A percentile compares a stretch with the other conserved stretches of the same genome.
Conservation (phyloP, 2,888 invertebrate genomes). For the Anorthoa munda region DNA sequence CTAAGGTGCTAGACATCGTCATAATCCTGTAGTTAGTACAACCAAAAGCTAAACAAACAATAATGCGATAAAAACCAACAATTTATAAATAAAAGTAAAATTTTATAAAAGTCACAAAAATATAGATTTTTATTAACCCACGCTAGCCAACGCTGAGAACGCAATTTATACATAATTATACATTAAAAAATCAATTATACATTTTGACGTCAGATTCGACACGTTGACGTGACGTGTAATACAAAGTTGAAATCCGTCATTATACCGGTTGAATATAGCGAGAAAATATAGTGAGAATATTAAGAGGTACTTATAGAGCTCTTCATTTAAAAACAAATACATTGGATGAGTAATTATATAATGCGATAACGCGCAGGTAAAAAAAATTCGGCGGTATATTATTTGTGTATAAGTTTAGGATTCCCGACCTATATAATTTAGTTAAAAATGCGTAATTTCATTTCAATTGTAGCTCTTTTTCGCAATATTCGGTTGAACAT, state of each 20-base stretch:
- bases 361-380: background rate
- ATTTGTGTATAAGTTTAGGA: background rate
- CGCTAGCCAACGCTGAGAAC: conserved; percentile 60
- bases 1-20: conserved; percentile 48
- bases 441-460: background rate
- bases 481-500: background rate
- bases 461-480: conserved; percentile 4
- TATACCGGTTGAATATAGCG: conserved; percentile 47
- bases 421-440: background rate
- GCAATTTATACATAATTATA: conserved; percentile 64
- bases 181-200: conserved; percentile 56
- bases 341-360: background rate
- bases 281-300: conserved; percentile 23
- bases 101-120: conserved; percentile 46
- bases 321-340: background rate
- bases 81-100: conserved; percentile 47
- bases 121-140: conserved; percentile 61
- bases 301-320: conserved; percentile 24
- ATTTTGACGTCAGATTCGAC: conserved; percentile 52
- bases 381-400: background rate
- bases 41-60: conserved; percentile 20
- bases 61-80: conserved; percentile 37
- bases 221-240: conserved; percentile 50
- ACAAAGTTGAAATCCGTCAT: conserved; percentile 60
- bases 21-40: conserved; percentile 44